Evolutionary conservation across 1,140 invertebrate species (phyloP).

Genomic region (Neomicropteryx cornuta): DNA sequence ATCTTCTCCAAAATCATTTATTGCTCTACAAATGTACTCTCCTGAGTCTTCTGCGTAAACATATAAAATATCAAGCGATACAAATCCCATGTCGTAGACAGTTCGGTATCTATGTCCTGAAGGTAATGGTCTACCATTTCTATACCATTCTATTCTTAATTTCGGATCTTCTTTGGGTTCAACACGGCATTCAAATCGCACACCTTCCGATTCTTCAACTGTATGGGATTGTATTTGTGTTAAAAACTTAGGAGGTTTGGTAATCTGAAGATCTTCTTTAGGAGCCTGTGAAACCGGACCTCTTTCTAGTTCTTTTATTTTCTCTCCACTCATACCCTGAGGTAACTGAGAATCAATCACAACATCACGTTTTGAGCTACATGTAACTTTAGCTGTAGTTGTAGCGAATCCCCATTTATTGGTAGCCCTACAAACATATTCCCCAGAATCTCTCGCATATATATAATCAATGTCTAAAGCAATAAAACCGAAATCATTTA

Average conservation of each 20-base stretch:
- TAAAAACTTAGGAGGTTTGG: constrained; percentile 67
- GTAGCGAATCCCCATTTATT: constrained; percentile 78
- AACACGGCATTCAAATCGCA: constrained; percentile 90
- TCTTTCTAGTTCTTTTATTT: constrained; percentile 84
- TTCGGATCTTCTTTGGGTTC: constrained; percentile 92
- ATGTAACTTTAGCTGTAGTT: constrained; percentile 72
- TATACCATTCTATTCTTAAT: constrained; percentile 85
- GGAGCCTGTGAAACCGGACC: constrained; percentile 61
- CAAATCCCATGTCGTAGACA: constrained; percentile 89
- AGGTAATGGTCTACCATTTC: constrained; percentile 78
- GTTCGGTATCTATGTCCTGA: constrained; percentile 86
- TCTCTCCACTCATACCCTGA: constrained; percentile 84
- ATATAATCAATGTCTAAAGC: constrained; percentile 80
- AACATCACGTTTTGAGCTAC: constrained; percentile 77
- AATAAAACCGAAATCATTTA: constrained; percentile 90
- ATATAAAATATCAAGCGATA: constrained; percentile 87
- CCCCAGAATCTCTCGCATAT: constrained; percentile 73
- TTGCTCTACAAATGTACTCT: constrained; percentile 81
- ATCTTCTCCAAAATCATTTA: constrained; percentile 82
- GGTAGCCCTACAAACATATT: constrained; percentile 75
- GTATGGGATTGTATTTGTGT: constrained; percentile 73
- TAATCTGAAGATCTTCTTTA: constrained; percentile 52
- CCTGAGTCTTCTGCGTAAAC: constrained; percentile 90
- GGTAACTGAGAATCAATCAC: constrained; percentile 88
- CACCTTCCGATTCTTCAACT: constrained; percentile 79